These are phyloP conservation scores for Calyptomena viridis DNA, from an alignment of 2,113 vertebrate genomes.

Conservation along the genomic window DNA sequence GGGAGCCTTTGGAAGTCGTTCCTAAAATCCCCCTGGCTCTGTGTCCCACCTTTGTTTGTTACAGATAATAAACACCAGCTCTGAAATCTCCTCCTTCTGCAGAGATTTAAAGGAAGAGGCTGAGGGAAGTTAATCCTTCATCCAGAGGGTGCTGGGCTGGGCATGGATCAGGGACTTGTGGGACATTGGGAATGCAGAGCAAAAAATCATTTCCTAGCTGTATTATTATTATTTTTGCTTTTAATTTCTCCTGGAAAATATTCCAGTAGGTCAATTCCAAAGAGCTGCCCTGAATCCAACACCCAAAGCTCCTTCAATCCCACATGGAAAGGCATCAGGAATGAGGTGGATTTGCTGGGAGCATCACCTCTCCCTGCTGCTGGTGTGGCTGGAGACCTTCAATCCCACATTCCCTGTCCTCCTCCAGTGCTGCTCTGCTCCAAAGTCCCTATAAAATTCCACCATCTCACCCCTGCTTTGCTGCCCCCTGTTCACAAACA, in stretches of 20 bases:
- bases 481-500: background rate
- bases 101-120: background rate
- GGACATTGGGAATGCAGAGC: background rate
- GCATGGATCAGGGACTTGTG: background rate
- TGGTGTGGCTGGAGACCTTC: background rate
- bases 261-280: background rate
- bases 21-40: background rate
- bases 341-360: background rate
- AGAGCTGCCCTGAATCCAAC: background rate
- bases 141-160: background rate
- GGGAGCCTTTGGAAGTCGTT: fast-evolving
- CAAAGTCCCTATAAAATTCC: background rate
- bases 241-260: background rate
- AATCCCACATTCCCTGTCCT: background rate
- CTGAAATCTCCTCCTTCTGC: background rate
- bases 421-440: background rate
- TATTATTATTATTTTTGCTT: background rate
- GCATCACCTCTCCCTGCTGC: background rate
- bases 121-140: background rate
- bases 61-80: background rate
- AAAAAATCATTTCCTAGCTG: background rate
- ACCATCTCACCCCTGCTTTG: background rate
- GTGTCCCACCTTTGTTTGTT: no score
- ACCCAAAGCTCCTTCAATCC: background rate
- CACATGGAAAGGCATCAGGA: background rate